A percentile compares a stretch with the other conserved stretches of the same genome.
phyloP scores from a whole-genome alignment of 2,113 vertebrate species.

The Myrmecophaga tridactyla region DNA sequence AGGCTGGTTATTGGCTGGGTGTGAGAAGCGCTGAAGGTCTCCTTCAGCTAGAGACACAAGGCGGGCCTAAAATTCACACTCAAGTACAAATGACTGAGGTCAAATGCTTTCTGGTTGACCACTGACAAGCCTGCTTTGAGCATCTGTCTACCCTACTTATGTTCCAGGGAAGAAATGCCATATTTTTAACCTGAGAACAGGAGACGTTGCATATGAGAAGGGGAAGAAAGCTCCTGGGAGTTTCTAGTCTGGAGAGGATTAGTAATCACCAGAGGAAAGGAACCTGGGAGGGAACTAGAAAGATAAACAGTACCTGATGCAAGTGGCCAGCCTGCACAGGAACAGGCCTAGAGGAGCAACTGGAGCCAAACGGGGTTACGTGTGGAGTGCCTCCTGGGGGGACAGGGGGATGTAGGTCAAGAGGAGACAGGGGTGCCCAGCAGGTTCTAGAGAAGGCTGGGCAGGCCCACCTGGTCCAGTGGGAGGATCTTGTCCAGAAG shows the following conservation, averaged over 20 bases:
- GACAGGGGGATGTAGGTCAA: neutral
- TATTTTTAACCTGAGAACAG: neutral
- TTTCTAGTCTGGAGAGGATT: neutral
- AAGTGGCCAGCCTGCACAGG: neutral
- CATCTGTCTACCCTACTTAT: neutral
- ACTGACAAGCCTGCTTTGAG: neutral
- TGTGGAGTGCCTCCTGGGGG: neutral
- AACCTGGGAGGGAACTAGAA: neutral
- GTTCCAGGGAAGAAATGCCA: neutral
- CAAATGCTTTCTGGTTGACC: neutral
- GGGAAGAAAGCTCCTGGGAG: neutral
- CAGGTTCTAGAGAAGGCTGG: neutral
- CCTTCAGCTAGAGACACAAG: neutral
- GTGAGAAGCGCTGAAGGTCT: neutral
- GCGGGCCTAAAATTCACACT: neutral
- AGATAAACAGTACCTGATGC: neutral
- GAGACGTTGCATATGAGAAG: neutral
- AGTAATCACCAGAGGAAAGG: neutral
- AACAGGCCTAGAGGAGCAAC: neutral
- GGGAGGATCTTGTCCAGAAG: neutral
- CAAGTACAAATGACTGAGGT: neutral
- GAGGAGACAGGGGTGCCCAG: neutral
- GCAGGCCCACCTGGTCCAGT: neutral
- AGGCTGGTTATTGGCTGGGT: neutral
- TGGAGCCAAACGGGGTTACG: too few relatives aligned